Evolutionary conservation across 2,113 vertebrate genomes (phyloP).

Genomic region (Perognathus longimembris): DNA sequence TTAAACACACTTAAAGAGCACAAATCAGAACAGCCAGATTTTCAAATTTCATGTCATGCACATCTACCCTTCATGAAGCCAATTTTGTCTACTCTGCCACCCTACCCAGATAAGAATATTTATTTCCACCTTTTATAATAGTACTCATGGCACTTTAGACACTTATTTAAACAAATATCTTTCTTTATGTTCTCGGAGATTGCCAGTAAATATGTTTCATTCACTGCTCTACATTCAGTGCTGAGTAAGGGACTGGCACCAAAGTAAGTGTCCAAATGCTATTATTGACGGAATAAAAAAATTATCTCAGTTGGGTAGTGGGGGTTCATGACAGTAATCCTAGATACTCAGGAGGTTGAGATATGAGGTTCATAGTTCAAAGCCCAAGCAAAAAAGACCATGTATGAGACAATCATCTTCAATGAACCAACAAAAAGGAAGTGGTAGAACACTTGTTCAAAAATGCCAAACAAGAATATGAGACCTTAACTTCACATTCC

Average conservation of each 20-base stretch:
- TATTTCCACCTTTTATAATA: constrained; percentile 15
- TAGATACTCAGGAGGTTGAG: too few relatives aligned
- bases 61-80: neutral
- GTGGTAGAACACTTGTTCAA: too few relatives aligned
- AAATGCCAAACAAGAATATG: too few relatives aligned
- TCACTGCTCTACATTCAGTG: neutral
- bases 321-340: too few relatives aligned
- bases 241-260: neutral
- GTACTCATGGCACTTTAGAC: neutral
- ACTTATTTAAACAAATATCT: neutral
- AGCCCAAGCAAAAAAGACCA: too few relatives aligned
- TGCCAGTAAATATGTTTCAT: neutral
- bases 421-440: too few relatives aligned
- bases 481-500: too few relatives aligned
- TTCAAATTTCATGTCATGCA: constrained; percentile 18
- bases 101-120: constrained; percentile 15
- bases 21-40: constrained; percentile 11
- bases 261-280: neutral
- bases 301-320: too few relatives aligned
- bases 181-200: neutral
- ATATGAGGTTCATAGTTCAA: too few relatives aligned
- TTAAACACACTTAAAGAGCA: neutral
- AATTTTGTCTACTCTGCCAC: neutral
- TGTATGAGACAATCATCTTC: too few relatives aligned
- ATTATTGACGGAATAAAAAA: neutral